Evolutionary conservation across 2,113 vertebrate species (phyloP), one percentile per base, ranked within the genome.

Genomic region (Lophotis ruficrista): DNA sequence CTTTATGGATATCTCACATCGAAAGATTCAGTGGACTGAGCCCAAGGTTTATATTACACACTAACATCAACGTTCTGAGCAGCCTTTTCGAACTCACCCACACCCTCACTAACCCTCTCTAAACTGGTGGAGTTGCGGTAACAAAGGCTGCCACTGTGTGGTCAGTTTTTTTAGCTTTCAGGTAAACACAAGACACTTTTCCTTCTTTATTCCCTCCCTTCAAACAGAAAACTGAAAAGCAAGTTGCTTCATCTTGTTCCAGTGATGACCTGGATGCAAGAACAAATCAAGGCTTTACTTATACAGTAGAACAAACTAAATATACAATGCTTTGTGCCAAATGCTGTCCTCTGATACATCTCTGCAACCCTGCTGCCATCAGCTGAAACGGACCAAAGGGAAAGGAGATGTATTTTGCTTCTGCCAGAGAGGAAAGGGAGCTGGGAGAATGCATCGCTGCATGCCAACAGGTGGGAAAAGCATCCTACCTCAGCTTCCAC

Each of bases 111-210:
- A 78, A 65, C 47, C 86, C 64, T 30, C 37, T 50, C 60, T 66
- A 66, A 35, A 78, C 6, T 0, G 24, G 8, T 54, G 54, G 71
- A 89, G 53, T 73, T 78, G 43, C 22, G 1, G 76, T 43, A 94
- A 95, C 4, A 41, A 94, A 96, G 68, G 83, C 93, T 92, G 94
- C 89, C 95, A 71, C 89, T 71, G 60, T 89, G 94, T 78, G 91
- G 72, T 64, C 86, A 92, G 71, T 6, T n/a, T 25, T 83, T 83
- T 90, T 9, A 79, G 37, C 3, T 72, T 69, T n/a, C 93, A 84
- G 53, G 35, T 76, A 89, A 85, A 89, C 61, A 81, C 33, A 68
- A 57, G 0, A 5, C n/a, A 35, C 30, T 68, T 53, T 14, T 23
- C 54, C 16, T 50, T 53, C n/a, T 79, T 65, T 31, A 76, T 68